Base-by-base conservation (phyloP, 2,113 vertebrate genomes). In the Mesitornis unicolor region DNA sequence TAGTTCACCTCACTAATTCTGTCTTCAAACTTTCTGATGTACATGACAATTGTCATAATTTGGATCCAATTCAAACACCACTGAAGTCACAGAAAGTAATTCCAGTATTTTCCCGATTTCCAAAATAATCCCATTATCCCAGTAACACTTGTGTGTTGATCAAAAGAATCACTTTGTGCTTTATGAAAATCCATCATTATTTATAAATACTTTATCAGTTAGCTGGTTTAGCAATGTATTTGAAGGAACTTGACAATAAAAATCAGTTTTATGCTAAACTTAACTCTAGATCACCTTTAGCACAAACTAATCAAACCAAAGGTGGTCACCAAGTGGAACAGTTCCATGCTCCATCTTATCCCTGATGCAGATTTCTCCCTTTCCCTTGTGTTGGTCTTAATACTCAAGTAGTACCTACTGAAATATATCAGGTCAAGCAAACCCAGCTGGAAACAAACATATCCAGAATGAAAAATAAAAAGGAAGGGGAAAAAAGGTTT, bases 81-180 rank as follows among this genome's bases (percentile, higher is more conserved):
- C 4, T 73, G 22, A 89, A 85, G 25, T 16, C 26, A 76, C 22
- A 42, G 19, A 59, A 67, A 80, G 50, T 6, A 68, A 71, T 25
- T 4, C 6, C 0, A 80, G 15, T 67, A 50, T 79, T 79, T 75
- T 88, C 21, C 42, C 1, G 0, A 43, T 81, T 36, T 9, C 22
- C 12, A 51, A 33, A 69, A 45, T 20, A 81, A 35, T 8, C 54
- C 11, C 33, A 69, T 73, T 54, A 22, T 25, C 13, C 24, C 69
- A 1, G 4, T 42, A 65, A 60, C 15, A 45, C 53, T 71, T 86
- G 18, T 57, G 21, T 16, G 19, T 45, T 7, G 9, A 56, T 9
- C 53, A 59, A 35, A 86, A 70, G 4, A 67, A 67, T n/a, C 15
- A 71, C 6, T 63, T 26, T 35, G 16, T 57, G 4, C n/a, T 67